Conservation (phyloP, 2,888 invertebrate genomes). For the Autographa pulchrina region DNA sequence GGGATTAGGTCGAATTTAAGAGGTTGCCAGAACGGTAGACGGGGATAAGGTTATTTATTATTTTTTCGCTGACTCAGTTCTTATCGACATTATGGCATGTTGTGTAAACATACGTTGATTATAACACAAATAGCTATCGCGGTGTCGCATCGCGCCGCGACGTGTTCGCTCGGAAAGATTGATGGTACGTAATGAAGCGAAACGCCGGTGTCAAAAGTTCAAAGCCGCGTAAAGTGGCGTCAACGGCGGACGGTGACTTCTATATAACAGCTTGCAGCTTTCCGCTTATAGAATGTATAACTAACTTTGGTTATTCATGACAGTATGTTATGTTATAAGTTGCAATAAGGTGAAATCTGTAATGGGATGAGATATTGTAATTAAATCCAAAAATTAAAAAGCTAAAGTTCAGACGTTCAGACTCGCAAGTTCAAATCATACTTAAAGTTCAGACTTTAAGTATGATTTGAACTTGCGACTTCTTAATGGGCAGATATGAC, state of each 20-base stretch:
- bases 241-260: slow-evolving; percentile 39
- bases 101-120: slow-evolving; percentile 50
- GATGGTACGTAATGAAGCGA: slow-evolving; percentile 71
- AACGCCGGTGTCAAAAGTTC: slow-evolving; percentile 68
- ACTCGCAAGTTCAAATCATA: too few species aligned
- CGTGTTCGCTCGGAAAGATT: slow-evolving; percentile 64
- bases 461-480: too few species aligned
- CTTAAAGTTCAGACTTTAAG: too few species aligned
- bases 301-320: neutral
- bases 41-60: slow-evolving; percentile 10
- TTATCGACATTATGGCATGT: slow-evolving; percentile 44
- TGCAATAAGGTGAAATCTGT: neutral
- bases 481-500: too few species aligned
- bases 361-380: too few species aligned
- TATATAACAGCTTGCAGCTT: slow-evolving; percentile 21
- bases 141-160: slow-evolving; percentile 50
- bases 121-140: slow-evolving; percentile 56
- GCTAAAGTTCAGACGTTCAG: too few species aligned
- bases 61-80: slow-evolving; percentile 36
- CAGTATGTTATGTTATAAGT: neutral
- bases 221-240: slow-evolving; percentile 64
- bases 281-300: neutral
- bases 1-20: slow-evolving; percentile 14
- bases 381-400: too few species aligned
- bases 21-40: slow-evolving; percentile 5